Conservation (phyloP, 2,888 invertebrate genomes). For the Alitta virens region DNA sequence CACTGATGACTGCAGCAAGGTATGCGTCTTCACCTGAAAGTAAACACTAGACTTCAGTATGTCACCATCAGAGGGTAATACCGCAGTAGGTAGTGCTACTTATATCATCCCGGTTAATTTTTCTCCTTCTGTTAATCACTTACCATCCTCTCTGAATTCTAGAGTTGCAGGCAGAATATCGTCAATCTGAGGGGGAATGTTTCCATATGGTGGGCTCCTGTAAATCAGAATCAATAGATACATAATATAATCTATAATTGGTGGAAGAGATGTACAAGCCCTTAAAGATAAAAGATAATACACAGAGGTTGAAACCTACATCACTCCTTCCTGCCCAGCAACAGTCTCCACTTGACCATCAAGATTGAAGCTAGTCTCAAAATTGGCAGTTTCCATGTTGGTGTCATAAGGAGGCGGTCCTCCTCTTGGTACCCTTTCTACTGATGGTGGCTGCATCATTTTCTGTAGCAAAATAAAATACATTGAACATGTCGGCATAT, state of each 20-base stretch:
- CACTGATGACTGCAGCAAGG: conserved; percentile 80
- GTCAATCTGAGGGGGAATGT: conserved; percentile 22
- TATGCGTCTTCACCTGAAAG: conserved; percentile 77
- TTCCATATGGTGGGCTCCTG: not conserved
- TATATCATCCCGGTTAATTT: not conserved
- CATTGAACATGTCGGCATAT: too few relatives aligned
- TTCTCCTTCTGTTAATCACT: not conserved
- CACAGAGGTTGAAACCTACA: not conserved
- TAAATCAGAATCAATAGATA: not conserved
- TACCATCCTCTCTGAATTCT: conserved; percentile 86
- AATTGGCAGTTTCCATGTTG: conserved; percentile 24
- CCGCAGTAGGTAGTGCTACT: not conserved
- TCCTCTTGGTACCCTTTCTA: not conserved
- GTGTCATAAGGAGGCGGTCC: conserved; percentile 7
- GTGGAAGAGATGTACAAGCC: too few relatives aligned
- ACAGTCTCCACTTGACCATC: conserved; percentile 88
- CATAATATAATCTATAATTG: not conserved
- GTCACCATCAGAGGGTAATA: not conserved
- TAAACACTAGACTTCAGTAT: not conserved
- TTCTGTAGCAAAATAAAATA: not conserved
- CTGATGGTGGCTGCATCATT: not conserved
- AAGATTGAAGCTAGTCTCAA: conserved; percentile 75
- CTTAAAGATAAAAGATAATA: too few relatives aligned
- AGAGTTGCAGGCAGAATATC: conserved; percentile 82
- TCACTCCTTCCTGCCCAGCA: not conserved